phyloP scores from a whole-genome alignment of 2,113 vertebrate species.

The Pelodiscus sinensis region DNA sequence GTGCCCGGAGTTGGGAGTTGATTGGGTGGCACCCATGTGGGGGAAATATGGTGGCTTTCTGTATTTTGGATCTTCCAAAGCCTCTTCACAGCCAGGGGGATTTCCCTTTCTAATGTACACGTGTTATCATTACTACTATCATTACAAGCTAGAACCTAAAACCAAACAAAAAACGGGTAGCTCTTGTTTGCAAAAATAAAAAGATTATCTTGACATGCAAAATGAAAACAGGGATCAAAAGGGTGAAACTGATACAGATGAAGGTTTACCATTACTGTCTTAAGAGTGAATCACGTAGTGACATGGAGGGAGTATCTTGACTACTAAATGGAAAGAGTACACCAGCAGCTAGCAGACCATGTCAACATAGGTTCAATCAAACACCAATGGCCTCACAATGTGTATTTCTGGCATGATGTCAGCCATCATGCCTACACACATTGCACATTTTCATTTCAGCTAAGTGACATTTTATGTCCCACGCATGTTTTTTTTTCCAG shows the following conservation, averaged over 20 bases:
- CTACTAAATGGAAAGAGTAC: background rate
- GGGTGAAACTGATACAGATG: background rate
- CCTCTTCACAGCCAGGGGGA: background rate
- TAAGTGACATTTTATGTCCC: background rate
- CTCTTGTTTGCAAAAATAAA: background rate
- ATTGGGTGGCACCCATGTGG: no score
- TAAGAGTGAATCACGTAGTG: background rate
- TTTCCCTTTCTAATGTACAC: background rate
- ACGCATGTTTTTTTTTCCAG: background rate
- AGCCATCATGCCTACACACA: background rate
- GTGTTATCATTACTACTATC: background rate
- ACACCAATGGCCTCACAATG: background rate
- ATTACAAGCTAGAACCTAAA: background rate
- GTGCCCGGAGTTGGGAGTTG: no score
- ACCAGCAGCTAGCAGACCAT: background rate
- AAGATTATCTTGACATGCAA: background rate
- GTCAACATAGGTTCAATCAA: background rate
- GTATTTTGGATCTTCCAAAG: background rate
- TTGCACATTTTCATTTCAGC: background rate
- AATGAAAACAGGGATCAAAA: background rate
- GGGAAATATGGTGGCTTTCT: background rate
- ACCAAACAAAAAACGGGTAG: background rate
- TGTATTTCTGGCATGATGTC: background rate
- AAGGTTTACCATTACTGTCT: background rate
- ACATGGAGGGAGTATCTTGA: background rate